Evolutionary conservation across 2,888 invertebrate species (phyloP), one percentile per base, ranked within the genome.

Genomic region (Clistopyga incitator): DNA sequence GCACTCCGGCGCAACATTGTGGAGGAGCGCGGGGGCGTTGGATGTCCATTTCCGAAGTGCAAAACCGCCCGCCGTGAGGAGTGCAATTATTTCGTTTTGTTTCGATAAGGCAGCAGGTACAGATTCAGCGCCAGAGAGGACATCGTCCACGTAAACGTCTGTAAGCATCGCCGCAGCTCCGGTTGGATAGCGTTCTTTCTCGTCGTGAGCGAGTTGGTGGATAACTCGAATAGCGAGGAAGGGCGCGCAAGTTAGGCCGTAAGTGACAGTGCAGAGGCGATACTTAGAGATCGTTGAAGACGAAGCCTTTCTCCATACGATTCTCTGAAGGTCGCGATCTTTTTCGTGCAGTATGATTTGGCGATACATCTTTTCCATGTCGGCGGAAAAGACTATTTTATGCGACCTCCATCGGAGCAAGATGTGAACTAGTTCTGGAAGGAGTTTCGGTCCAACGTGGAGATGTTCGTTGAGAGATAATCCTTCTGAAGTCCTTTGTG

Each of bases 401-500:
- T 67, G 61, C 1, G 15, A 3, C 45, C 78, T 54, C 76, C 77
- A 76, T 0, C 56, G 67, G 4, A 76, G 67, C 0, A 77, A 15
- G 15, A 77, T 64, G 20, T 45, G 11, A 3, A 80, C 18, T 2
- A 77, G 47, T 8, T 76, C 72, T 85, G 88, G 86, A 72, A 93
- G 91, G 0, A 92, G 68, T 0, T 84, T 87, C 0, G 93, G 90
- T 0, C 92, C 92, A 0, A 88, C 85, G 74, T 86, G 79, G 13
- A 90, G 85, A 0, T 86, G 1, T 0, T 81, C 64, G 23, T 84
- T 84, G 4, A 93, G 71, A 1, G 92, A 92, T 2, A 75, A 25
- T 0, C 90, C 91, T 0, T 85, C 82, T 0, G 78, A 65, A 3
- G 90, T 81, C 52, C 81, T 86, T 1, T 86, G 85, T 0, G 91